phyloP scores from a whole-genome alignment of 2,113 vertebrate species.

The Kryptolebias marmoratus region DNA sequence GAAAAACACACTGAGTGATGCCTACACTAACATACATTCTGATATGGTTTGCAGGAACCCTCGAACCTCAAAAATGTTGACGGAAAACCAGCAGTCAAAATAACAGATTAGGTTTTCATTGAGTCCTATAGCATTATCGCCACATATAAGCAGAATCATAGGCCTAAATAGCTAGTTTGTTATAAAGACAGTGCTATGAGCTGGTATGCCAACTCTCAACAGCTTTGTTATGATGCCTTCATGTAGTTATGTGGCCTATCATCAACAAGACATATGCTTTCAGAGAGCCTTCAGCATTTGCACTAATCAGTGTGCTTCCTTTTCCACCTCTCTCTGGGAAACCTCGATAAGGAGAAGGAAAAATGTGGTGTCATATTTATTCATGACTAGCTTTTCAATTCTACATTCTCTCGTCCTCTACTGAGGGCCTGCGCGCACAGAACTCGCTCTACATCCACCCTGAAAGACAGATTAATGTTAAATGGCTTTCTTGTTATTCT shows the following conservation, averaged over 20 bases:
- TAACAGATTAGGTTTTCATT: slow-evolving; percentile 22
- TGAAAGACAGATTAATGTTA: slow-evolving; percentile 54
- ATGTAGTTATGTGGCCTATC: slow-evolving; percentile 66
- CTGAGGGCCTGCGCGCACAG: slow-evolving; percentile 39
- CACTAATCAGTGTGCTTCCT: slow-evolving; percentile 70
- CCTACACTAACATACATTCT: slow-evolving; percentile 7
- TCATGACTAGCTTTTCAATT: slow-evolving; percentile 73
- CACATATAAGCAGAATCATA: slow-evolving; percentile 42
- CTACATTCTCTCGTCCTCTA: slow-evolving; percentile 49
- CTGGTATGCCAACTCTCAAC: slow-evolving; percentile 42
- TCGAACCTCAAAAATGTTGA: neutral
- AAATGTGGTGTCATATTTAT: slow-evolving; percentile 77
- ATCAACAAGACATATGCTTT: slow-evolving; percentile 78
- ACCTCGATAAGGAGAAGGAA: slow-evolving; percentile 74
- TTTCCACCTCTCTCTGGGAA: slow-evolving; percentile 70
- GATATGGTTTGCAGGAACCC: neutral
- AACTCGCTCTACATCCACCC: slow-evolving; percentile 40
- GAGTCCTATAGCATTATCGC: slow-evolving; percentile 38
- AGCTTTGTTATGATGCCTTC: slow-evolving; percentile 61
- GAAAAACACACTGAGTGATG: neutral
- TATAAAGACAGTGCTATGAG: slow-evolving; percentile 20
- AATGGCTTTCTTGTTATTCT: slow-evolving; percentile 63
- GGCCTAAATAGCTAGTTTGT: slow-evolving; percentile 36
- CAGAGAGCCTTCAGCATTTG: slow-evolving; percentile 57
- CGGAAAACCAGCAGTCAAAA: neutral